These are phyloP conservation scores for Perithous albicinctus DNA, from an alignment of 2,888 invertebrate genomes.

Conservation along the genomic window DNA sequence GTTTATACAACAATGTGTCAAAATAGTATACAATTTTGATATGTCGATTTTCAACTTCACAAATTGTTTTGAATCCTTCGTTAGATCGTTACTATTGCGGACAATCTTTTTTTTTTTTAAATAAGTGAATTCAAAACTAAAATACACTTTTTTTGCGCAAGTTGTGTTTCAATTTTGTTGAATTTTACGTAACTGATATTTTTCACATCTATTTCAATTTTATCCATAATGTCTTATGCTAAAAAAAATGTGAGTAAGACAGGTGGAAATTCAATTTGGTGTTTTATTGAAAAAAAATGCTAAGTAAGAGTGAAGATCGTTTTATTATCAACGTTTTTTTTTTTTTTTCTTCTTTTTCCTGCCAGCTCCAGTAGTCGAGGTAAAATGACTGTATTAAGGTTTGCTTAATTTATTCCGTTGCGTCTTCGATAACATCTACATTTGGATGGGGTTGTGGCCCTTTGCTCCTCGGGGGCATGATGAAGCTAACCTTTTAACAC, in stretches of 20 bases:
- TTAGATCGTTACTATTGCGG: too few relatives aligned
- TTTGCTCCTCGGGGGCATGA: slow-evolving; percentile 45
- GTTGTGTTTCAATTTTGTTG: too few relatives aligned
- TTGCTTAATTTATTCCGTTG: slow-evolving; percentile 41
- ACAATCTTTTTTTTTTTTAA: too few relatives aligned
- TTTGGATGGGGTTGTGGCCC: slow-evolving; percentile 14
- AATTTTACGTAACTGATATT: too few relatives aligned
- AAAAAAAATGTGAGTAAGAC: background rate
- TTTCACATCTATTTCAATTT: background rate
- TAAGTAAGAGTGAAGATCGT: background rate
- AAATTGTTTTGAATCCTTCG: too few relatives aligned
- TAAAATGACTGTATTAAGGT: slow-evolving; percentile 4
- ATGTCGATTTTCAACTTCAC: too few relatives aligned
- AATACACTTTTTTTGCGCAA: too few relatives aligned
- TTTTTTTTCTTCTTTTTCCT: background rate
- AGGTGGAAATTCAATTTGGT: background rate
- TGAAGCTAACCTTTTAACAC: slow-evolving; percentile 54
- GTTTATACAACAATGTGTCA: background rate
- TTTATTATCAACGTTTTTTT: slow-evolving; percentile 2
- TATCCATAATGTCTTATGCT: background rate
- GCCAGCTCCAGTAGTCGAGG: background rate
- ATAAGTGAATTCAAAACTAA: too few relatives aligned
- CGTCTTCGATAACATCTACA: slow-evolving; percentile 33
- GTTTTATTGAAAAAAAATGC: background rate
- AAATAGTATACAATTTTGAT: too few relatives aligned